Evolutionary conservation across 2,888 invertebrate genomes (phyloP).

Genomic region (Erebia ligea): DNA sequence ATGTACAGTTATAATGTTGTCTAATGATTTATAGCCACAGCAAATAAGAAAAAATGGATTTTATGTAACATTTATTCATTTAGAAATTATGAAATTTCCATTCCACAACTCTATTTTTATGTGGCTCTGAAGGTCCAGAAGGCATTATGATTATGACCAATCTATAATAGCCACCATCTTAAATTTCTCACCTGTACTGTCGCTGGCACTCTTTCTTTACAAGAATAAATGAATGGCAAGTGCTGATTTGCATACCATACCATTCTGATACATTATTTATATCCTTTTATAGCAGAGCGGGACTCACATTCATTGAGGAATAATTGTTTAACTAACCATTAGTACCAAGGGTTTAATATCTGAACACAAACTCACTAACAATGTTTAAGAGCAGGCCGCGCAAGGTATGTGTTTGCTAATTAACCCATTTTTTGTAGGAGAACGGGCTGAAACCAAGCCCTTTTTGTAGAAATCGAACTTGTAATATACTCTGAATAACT

Average conservation of each 20-base stretch:
- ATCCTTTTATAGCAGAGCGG: neutral
- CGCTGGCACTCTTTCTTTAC: no score
- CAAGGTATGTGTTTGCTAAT: neutral
- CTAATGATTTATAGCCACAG: no score
- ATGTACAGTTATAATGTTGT: no score
- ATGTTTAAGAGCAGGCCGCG: neutral
- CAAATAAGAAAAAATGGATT: no score
- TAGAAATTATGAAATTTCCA: no score
- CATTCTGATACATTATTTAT: slow-evolving; percentile 2
- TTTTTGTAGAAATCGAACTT: neutral
- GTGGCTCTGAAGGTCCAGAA: no score
- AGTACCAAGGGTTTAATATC: slow-evolving; percentile 2
- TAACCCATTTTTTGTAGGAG: neutral
- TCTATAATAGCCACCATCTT: no score
- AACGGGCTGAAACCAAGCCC: neutral
- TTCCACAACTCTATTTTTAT: no score
- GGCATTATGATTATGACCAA: no score
- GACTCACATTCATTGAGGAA: neutral
- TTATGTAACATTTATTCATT: no score
- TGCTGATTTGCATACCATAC: neutral
- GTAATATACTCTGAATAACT: neutral
- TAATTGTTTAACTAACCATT: neutral
- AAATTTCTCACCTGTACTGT: no score
- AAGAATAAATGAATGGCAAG: no score
- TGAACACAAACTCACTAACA: neutral